Conservation (phyloP, 1,140 invertebrate genomes). For the Argopecten irradians region DNA sequence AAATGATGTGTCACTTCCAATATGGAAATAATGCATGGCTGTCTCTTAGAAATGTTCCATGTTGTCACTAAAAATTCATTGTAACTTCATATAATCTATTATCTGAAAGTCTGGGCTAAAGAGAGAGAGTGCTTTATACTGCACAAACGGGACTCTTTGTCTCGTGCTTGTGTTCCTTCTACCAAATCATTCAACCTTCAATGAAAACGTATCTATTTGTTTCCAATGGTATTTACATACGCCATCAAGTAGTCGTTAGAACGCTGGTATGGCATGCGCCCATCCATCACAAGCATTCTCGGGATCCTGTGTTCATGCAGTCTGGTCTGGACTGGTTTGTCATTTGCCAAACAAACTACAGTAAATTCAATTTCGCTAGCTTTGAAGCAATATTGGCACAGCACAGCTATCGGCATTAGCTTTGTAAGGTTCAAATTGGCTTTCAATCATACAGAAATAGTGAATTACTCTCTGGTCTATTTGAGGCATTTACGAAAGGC, state of each 20-base stretch:
- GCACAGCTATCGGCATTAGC: not conserved
- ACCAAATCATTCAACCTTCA: not conserved
- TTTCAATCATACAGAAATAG: slow-evolving; percentile 9
- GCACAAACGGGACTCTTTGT: not conserved
- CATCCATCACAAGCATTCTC: not conserved
- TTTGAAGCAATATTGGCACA: slow-evolving; percentile 17
- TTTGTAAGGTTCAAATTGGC: not conserved
- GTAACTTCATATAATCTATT: not conserved
- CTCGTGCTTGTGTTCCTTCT: not conserved
- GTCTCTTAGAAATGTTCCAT: not conserved
- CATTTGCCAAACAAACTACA: not conserved
- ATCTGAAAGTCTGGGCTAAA: not conserved
- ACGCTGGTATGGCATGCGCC: not conserved
- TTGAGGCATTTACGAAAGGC: not conserved
- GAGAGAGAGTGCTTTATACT: not conserved
- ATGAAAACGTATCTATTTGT: slow-evolving; percentile 2
- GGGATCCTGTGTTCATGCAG: not conserved
- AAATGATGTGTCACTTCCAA: slow-evolving; percentile 11
- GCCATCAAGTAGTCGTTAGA: slow-evolving; percentile 1
- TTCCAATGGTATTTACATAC: not conserved
- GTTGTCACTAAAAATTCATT: not conserved
- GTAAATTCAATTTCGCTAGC: slow-evolving; percentile 21
- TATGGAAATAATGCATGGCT: not conserved
- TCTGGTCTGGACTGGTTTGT: not conserved
- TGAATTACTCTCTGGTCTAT: slow-evolving; percentile 15